Evolutionary conservation across 2,888 invertebrate genomes (phyloP), one percentile per base, ranked within the genome.

Genomic region (Cataglyphis altisquamis): DNA sequence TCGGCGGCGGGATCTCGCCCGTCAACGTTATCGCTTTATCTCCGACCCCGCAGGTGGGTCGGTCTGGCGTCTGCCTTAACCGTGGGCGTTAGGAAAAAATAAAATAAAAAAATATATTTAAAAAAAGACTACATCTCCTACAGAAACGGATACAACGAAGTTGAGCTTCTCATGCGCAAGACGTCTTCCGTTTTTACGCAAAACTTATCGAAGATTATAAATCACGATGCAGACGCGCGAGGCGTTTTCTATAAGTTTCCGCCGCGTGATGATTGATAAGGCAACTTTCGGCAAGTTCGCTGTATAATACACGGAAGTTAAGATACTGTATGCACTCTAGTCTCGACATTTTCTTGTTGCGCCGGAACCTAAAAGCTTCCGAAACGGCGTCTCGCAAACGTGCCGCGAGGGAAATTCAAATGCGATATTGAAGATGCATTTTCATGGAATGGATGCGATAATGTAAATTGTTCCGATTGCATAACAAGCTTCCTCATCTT

Each of bases 201-300:
- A 82, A 84, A 84, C 67, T 74, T 83, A 82, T 84, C 83, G 83
- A 84, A 84, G 84, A 83, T 86, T 75, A 84, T 84, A 84, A 86
- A 86, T 83, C 83, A 66, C 70, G 82, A 63, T 75, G 75, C 70
- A 73, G 83, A 62, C 64, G 29, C 67, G 75, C 67, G 18, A 63
- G 52, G 64, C 85, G 29, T 32, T 45, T 80, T 84, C 75, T 75
- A 75, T 73, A 84, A 83, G 75, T 83, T 75, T 83, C 63, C 45
- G 57, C 55, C 62, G 67, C 21, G 83, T 25, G 70, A 83, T 86
- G 84, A 84, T 86, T 86, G 84, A 85, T 80, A 85, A 85, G 60
- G 73, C 45, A 85, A 84, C 85, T 84, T 84, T 75, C 39, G 55
- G 70, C 41, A 32, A 68, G 67, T 55, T 83, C 10, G 36, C 39